phyloP scores from a whole-genome alignment of 2,113 vertebrate genomes.

The Australoheros scitulus region DNA sequence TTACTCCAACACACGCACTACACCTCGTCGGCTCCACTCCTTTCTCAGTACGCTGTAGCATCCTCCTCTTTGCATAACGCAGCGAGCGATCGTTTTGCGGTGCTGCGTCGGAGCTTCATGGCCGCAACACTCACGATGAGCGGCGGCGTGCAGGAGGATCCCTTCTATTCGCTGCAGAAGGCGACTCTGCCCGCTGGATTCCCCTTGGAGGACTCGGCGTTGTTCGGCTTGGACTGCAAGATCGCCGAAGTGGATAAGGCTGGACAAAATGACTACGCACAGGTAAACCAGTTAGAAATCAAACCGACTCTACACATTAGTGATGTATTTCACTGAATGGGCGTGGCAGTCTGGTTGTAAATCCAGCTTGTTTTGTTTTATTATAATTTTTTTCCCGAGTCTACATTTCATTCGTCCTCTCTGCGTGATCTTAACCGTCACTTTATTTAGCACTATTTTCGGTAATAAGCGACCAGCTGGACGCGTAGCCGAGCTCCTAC shows the following conservation, averaged over 20 bases:
- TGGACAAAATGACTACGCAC: slow-evolving; percentile 73
- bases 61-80: not conserved
- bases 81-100: slow-evolving; percentile 22
- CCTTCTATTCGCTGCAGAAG: slow-evolving; percentile 91
- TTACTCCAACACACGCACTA: slow-evolving; percentile 29
- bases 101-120: slow-evolving; percentile 74
- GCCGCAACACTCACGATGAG: slow-evolving; percentile 89
- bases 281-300: slow-evolving; percentile 63
- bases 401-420: not conserved
- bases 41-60: slow-evolving; percentile 22
- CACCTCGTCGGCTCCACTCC: slow-evolving; percentile 28
- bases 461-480: slow-evolving; percentile 36
- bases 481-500: slow-evolving; percentile 39
- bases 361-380: slow-evolving; percentile 28
- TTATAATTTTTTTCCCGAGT: slow-evolving; percentile 13
- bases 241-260: slow-evolving; percentile 67
- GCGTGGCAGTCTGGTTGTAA: slow-evolving; percentile 69
- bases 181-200: slow-evolving; percentile 79
- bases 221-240: slow-evolving; percentile 83
- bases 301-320: slow-evolving; percentile 8
- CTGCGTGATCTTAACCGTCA: not conserved
- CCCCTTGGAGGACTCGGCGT: slow-evolving; percentile 78
- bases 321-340: slow-evolving; percentile 71
- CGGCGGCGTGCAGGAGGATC: slow-evolving; percentile 86
- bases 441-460: slow-evolving; percentile 23